Evolutionary conservation across 2,113 vertebrate species (phyloP).

Genomic region (Toxostoma redivivum): DNA sequence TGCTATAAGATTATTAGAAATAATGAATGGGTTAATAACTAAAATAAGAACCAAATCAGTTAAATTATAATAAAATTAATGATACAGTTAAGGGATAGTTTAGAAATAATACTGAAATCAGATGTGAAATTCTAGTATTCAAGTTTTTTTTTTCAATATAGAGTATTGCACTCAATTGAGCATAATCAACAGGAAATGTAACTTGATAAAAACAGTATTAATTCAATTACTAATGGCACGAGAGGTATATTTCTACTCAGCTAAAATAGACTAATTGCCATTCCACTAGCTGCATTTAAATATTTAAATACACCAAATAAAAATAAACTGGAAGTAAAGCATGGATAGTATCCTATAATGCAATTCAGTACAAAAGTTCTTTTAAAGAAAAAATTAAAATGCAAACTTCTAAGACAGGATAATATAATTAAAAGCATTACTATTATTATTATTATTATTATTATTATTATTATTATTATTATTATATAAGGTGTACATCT

Average conservation of each 20-base stretch:
- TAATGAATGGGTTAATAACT: neutral
- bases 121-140: neutral
- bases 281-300: neutral
- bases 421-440: neutral
- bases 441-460: too few species aligned
- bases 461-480: neutral
- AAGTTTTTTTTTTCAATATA: neutral
- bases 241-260: neutral
- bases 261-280: neutral
- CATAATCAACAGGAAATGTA: neutral
- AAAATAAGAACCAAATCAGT: neutral
- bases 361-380: neutral
- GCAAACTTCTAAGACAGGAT: neutral
- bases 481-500: neutral
- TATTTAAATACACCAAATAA: neutral
- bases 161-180: neutral
- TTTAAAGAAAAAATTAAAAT: neutral
- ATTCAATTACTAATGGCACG: neutral
- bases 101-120: neutral
- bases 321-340: neutral
- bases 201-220: neutral
- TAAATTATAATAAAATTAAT: neutral
- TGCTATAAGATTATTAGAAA: neutral
- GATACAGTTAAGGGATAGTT: neutral
- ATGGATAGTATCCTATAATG: neutral